phyloP scores from a whole-genome alignment of 1,140 invertebrate genomes.

The Drosophila setifemur region DNA sequence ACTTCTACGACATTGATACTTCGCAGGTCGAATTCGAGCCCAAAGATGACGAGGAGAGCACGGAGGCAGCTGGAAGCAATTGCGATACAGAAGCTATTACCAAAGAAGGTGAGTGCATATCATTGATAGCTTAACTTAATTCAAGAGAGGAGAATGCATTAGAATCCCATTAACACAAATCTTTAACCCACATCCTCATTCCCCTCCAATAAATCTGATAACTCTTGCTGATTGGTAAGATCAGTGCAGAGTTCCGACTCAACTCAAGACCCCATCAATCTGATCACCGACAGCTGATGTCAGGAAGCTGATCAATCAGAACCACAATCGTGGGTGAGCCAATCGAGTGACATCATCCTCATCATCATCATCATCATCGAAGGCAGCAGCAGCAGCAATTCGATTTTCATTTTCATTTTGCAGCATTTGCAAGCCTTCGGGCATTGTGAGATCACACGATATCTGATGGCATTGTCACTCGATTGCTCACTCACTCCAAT shows the following conservation, averaged over 20 bases:
- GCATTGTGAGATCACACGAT: not conserved
- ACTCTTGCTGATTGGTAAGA: too few relatives aligned
- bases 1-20: slow-evolving; percentile 82
- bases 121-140: not conserved
- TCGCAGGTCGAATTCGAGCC: slow-evolving; percentile 82
- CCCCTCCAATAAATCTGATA: too few relatives aligned
- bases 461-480: not conserved
- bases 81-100: slow-evolving; percentile 82
- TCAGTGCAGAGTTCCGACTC: too few relatives aligned
- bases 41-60: slow-evolving; percentile 76
- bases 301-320: slow-evolving; percentile 15
- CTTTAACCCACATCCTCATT: too few relatives aligned
- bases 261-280: too few relatives aligned
- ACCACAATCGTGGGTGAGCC: slow-evolving; percentile 20
- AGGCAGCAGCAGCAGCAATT: too few relatives aligned
- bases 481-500: not conserved
- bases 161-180: too few relatives aligned
- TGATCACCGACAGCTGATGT: slow-evolving; percentile 31
- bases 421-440: slow-evolving; percentile 14
- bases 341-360: slow-evolving; percentile 31
- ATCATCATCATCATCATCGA: not conserved
- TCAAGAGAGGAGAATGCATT: too few relatives aligned
- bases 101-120: slow-evolving; percentile 83
- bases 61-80: slow-evolving; percentile 55
- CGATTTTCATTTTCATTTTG: too few relatives aligned